A percentile compares a stretch with the other conserved stretches of the same genome.
phyloP scores from a whole-genome alignment of 2,888 invertebrate species.

The Euplexia lucipara region DNA sequence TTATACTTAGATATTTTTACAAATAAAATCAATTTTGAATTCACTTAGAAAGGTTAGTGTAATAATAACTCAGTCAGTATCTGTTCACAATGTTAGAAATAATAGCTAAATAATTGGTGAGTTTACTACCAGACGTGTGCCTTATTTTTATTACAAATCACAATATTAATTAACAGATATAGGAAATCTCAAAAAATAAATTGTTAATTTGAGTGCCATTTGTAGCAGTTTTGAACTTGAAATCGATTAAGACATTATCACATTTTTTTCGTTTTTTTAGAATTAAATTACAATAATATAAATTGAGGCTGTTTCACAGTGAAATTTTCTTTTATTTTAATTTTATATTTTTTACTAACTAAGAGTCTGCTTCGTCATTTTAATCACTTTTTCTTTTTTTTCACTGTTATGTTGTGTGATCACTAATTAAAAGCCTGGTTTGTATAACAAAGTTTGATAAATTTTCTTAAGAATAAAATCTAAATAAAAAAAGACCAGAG shows the following conservation, averaged over 20 bases:
- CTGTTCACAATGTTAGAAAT: too few relatives aligned
- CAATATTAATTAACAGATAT: not conserved
- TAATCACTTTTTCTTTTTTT: too few relatives aligned
- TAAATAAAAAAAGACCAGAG: not conserved
- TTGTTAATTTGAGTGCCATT: not conserved
- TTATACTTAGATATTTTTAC: too few relatives aligned
- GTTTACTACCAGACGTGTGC: not conserved
- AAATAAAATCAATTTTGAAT: too few relatives aligned
- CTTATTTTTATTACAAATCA: not conserved
- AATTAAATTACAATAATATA: not conserved
- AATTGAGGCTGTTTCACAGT: not conserved
- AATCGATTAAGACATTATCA: not conserved
- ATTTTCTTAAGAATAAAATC: too few relatives aligned
- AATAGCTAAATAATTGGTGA: not conserved
- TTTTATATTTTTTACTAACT: not conserved
- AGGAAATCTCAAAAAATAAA: not conserved
- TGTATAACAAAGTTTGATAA: too few relatives aligned
- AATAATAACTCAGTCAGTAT: too few relatives aligned
- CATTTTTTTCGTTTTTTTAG: not conserved
- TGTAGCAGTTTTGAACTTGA: constrained; percentile 4
- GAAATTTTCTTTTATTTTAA: not conserved
- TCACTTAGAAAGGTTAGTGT: too few relatives aligned
- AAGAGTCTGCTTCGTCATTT: not conserved
- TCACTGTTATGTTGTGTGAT: too few relatives aligned
- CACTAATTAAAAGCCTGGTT: too few relatives aligned